A percentile compares a stretch with the other conserved stretches of the same genome.
phyloP scores from a whole-genome alignment of 2,888 invertebrate genomes.

The Suillia variegata region DNA sequence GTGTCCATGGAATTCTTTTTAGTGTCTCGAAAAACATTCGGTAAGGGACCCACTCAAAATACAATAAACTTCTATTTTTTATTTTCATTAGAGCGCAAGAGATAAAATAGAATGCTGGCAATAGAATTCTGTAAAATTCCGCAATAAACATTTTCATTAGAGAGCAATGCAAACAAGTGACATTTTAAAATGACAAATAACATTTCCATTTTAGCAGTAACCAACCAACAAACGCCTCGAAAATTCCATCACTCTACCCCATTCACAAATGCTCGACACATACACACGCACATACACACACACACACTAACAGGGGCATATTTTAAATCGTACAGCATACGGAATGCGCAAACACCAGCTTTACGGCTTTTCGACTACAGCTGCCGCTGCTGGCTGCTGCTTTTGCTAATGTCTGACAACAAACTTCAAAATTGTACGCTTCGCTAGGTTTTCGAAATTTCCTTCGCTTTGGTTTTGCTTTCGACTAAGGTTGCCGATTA shows the following conservation, averaged over 20 bases:
- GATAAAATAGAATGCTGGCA: no score
- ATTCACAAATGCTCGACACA: background rate
- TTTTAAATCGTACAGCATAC: no score
- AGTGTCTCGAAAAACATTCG: no score
- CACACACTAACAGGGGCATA: no score
- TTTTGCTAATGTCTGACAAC: background rate
- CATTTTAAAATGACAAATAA: slow-evolving; percentile 1
- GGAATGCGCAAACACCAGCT: background rate
- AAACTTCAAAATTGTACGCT: no score
- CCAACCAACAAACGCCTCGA: background rate
- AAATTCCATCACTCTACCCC: background rate
- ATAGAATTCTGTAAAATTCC: no score
- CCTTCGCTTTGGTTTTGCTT: background rate
- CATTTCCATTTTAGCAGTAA: background rate
- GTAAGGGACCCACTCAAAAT: no score
- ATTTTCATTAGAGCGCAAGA: no score
- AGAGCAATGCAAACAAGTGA: background rate
- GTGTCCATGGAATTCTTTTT: no score
- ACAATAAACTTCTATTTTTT: no score
- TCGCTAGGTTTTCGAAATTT: slow-evolving; percentile 4
- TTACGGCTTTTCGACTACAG: background rate
- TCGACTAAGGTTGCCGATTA: background rate
- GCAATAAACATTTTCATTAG: background rate
- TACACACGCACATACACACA: background rate
- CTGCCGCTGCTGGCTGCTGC: no score